Percentiles rank a stretch among this genome's conserved stretches.
These are phyloP conservation scores for Lepidurus arcticus DNA, from an alignment of 1,140 invertebrate genomes.

Conservation along the genomic window DNA sequence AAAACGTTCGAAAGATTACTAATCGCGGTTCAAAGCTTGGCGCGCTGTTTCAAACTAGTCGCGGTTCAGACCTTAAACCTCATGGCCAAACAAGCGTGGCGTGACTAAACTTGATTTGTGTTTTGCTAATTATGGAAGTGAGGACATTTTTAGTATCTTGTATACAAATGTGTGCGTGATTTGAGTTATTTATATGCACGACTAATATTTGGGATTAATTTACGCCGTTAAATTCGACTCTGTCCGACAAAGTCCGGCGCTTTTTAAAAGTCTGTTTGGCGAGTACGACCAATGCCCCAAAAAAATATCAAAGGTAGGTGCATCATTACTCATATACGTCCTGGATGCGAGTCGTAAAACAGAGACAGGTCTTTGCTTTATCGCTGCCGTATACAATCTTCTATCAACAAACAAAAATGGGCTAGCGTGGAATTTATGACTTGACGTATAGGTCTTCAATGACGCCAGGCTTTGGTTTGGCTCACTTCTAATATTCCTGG, in stretches of 20 bases:
- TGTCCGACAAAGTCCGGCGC: background rate
- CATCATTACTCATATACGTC: background rate
- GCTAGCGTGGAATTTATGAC: background rate
- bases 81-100: background rate
- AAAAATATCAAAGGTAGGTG: background rate
- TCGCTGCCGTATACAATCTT: background rate
- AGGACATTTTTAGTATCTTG: background rate
- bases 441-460: background rate
- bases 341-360: slow-evolving; percentile 18
- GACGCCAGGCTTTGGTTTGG: background rate
- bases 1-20: no score
- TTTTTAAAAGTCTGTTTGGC: background rate
- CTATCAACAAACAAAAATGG: background rate
- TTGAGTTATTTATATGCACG: background rate
- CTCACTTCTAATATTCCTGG: background rate
- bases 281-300: background rate
- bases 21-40: no score
- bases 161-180: background rate
- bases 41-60: no score
- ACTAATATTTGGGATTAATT: background rate
- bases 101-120: background rate
- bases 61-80: background rate
- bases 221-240: background rate
- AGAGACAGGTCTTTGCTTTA: slow-evolving; percentile 1
- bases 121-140: background rate